Evolutionary conservation across 2,888 invertebrate species (phyloP), one percentile per base, ranked within the genome.

Genomic region (Corbicula japonica): DNA sequence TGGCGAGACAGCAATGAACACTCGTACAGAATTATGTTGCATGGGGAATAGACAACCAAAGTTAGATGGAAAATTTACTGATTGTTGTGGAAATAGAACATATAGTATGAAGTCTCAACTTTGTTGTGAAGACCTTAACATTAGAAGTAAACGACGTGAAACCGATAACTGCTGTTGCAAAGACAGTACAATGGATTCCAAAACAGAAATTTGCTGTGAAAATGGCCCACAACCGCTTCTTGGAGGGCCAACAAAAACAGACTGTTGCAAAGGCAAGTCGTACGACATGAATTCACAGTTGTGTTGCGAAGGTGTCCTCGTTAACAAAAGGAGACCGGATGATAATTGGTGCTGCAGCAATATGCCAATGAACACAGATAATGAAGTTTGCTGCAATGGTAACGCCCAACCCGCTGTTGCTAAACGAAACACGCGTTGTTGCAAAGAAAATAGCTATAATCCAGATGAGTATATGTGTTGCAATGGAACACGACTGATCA

Each of bases 281-380:
- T 79, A 61, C 56, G 62, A 75, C 30, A 60, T 48, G 41, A 50
- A 46, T 12, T 56, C 54, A 21, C 48, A 79, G 18, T 15, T 75
- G 8, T 79, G 79, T 60, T 79, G 79, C 46, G 66, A 75, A 21
- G 46, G 34, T 23, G 38, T 32, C 10, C 12, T 79, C 1, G 52
- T 60, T n/a, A 23, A 32, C 15, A 79, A 75, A 26, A 32, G 23
- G 8, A 54, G 50, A n/a, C 21, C 60, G 1, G 52, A 60, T 10
- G 79, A 79, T 34, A 70, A 79, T 50, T 79, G 79, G 46, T 79
- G 79, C 38, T 79, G 79, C 34, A 70, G 70, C 28, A 54, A 71
- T 30, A 63, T 52, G 21, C 71, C 79, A 23, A 48, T 79, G 18
- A 70, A 66, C 34, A 26, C 79, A 18, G 41, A 46, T 26, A 70